Evolutionary conservation across 2,113 vertebrate species (phyloP).

Genomic region (Trichechus manatus): DNA sequence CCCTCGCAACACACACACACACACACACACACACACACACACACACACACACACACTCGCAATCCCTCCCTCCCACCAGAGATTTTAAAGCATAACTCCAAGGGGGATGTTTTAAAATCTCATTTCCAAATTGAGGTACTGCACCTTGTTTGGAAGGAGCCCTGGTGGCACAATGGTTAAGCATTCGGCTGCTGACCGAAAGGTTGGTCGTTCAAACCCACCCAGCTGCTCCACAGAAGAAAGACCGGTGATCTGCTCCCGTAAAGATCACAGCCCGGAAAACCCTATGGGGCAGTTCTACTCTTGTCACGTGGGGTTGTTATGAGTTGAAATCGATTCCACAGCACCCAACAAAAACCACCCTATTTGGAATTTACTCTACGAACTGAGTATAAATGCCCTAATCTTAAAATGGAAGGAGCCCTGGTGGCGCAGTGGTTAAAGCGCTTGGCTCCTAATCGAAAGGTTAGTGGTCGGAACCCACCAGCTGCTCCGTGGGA

Average conservation of each 20-base stretch:
- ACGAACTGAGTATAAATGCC: neutral
- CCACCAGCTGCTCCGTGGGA: neutral
- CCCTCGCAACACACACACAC: neutral
- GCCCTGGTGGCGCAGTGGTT: no score
- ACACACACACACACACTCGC: neutral
- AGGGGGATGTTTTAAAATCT: neutral
- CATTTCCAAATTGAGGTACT: neutral
- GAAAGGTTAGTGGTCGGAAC: no score
- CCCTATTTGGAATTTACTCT: neutral
- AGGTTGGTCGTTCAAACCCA: neutral
- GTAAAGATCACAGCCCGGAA: no score
- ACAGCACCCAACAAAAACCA: no score
- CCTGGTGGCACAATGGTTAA: neutral
- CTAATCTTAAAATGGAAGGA: neutral
- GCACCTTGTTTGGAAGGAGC: neutral
- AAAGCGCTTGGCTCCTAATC: no score
- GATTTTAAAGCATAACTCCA: constrained; percentile 31
- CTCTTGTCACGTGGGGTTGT: no score
- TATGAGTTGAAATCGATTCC: no score
- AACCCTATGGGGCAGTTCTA: no score
- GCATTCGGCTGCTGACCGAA: neutral
- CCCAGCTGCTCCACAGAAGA: no score
- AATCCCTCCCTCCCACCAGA: neutral
- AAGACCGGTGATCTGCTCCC: no score
- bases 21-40: neutral